Evolutionary conservation across 2,113 vertebrate species (phyloP), one percentile per base, ranked within the genome.

Genomic region (Donacobius atricapilla): DNA sequence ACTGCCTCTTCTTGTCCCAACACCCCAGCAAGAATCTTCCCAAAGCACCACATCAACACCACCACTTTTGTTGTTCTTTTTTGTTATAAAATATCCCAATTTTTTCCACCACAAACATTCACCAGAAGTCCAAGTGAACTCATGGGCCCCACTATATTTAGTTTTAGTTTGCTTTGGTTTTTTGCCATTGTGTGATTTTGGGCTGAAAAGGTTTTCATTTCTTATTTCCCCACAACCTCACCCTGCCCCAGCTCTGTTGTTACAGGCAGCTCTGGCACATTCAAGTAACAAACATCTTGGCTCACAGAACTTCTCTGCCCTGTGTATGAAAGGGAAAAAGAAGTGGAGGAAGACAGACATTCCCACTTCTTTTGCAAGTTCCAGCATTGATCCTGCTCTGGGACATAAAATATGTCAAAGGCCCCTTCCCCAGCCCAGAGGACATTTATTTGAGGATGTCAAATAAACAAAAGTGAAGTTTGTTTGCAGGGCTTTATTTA

Each of bases 91-190:
- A 72, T 2, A 2, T 88, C 45, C 17, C 12, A 1, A 42, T 78
- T 71, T 51, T 73, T 54, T 33, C 33, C 61, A 58, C 69, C 61
- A 60, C 77, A 78, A 86, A 66, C 57, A 44, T 30, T 42, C 80
- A 81, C 21, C 47, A 87, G 83, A 30, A 93, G 68, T 66, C 76
- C 30, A 70, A 91, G 64, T 4, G 5, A 83, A 65, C 90, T 94
- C 83, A 66, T 0, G 0, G 79, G 92, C 76, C 42, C 33, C 2
- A 11, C 89, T 94, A 94, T 94, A 95, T 93, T 96, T 93, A 92
- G 79, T 76, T 66, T 88, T 24, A 63, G 83, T 93, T 95, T 96
- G 65, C 71, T 95, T 96, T 94, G 87, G 40, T 2, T 83, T 93
- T 77, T 80, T 86, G 95, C 92, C 90, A 85, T 5, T 54, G 19